Base-by-base conservation (phyloP, 2,888 invertebrate species). In the Drosophila histrio region DNA sequence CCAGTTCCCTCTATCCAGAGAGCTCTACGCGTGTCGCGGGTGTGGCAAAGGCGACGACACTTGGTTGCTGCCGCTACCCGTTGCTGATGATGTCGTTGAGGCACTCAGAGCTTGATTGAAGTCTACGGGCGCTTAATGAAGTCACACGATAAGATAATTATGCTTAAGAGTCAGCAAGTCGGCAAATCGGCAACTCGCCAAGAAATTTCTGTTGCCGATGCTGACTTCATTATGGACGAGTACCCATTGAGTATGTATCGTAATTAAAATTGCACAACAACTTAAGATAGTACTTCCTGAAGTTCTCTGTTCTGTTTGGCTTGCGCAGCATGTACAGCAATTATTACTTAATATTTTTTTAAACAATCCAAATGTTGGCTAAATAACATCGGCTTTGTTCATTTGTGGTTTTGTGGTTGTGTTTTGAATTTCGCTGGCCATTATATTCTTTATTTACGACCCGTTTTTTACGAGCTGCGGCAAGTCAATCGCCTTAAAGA, bases 401-500 rank as follows among this genome's bases (percentile, higher is more conserved):
- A 28, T 39, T 11, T 4, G 38, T 4, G 38, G 26, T 21, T 13
- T 41, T 60, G 9, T 30, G 46, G 39, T 13, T 57, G 34, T 57
- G 56, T 57, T 46, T 72, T 46, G 32, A 47, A 39, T 62, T 52
- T 59, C 30, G 41, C 38, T 44, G 41, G 8, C 49, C 36, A 28
- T 70, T 64, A 53, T 54, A 28, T 64, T 60, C 36, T 26, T 62
- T 59, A 72, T 71, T 69, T 77, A 71, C 60, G 71, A 66, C 57
- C 84, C 61, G 66, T 61, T 74, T 77, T 71, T 60, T 70, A 61
- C 56, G 65, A 63, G 67, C 68, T 49, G 41, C 61, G 59, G 73
- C 62, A 61, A 63, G 79, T 83, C 79, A 81, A 87, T 78, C 82
- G 85, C 57, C 82, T 83, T 76, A 81, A 69, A 85, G 79, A 83